Base-by-base conservation (phyloP, 1,140 invertebrate genomes). In the Drosophila mojavensis region DNA sequence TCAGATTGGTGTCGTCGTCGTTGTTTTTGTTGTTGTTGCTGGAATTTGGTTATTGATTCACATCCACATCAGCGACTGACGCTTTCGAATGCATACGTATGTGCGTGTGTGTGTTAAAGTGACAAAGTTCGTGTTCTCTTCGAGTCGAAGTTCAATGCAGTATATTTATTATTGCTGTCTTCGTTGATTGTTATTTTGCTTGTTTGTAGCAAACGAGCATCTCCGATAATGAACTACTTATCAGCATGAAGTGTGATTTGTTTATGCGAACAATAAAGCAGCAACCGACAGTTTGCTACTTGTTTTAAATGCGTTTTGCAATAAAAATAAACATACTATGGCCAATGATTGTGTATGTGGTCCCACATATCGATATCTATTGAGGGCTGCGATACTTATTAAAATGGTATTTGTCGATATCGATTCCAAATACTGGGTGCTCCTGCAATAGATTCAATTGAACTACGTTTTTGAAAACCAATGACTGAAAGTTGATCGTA, bases 81-180 rank as follows among this genome's bases (percentile, higher is more conserved):
- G 62, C 66, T 56, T 65, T 54, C 47, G 47, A 50, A 36, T 45
- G 48, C 62, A 70, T 48, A 15, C 56, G n/a, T n/a, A 9, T 61
- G 36, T 33, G 17, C 30, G 17, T 62, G 45, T 9, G 50, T 61
- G 75, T n/a, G 28, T 30, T 10, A 15, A 55, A 36, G 30, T 75
- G 65, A 70, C 84, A 88, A 88, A 88, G 83, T 89, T 89, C 82
- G 83, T 79, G 71, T 86, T 88, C 70, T 81, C 55, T 81, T 81
- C 17, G 36, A 74, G 50, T 60, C 70, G 70, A 73, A 61, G 70
- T 68, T 73, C 65, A 73, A 39, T 47, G 45, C 9, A 45, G 51
- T 39, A 48, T 43, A 28, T 51, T 51, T 33, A 20, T 39, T 62
- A 5, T n/a, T 54, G 48, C 33, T 43, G 36, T 5, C 15, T 43